phyloP scores from a whole-genome alignment of 1,140 invertebrate genomes.

The Aethina tumida region DNA sequence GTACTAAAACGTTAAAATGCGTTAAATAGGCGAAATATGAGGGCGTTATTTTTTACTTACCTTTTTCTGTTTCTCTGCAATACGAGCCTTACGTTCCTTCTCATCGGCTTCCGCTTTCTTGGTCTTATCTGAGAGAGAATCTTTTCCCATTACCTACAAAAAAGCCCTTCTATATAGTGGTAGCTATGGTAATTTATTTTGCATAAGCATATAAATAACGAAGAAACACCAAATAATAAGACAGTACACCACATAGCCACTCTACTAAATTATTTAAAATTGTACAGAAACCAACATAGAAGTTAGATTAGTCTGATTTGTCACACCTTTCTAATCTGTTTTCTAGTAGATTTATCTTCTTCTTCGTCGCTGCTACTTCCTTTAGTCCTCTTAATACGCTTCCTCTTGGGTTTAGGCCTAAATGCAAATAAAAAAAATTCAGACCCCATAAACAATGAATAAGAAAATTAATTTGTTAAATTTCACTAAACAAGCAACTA shows the following conservation, averaged over 20 bases:
- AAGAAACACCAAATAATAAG: background rate
- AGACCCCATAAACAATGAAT: too few relatives aligned
- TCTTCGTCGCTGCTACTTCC: constrained; percentile 30
- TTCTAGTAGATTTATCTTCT: constrained; percentile 29
- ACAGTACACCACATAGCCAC: background rate
- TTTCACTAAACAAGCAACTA: constrained; percentile 2
- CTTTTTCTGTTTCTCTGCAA: constrained; percentile 75
- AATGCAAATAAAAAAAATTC: constrained; percentile 8
- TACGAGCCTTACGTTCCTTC: constrained; percentile 75
- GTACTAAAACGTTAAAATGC: constrained; percentile 25
- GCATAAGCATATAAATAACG: background rate
- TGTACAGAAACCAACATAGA: background rate
- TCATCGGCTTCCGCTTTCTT: constrained; percentile 83
- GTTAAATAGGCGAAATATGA: constrained; percentile 4
- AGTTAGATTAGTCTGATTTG: background rate
- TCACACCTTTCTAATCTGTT: constrained; percentile 27
- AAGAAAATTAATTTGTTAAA: too few relatives aligned
- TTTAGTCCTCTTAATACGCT: constrained; percentile 23
- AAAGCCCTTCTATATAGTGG: constrained; percentile 3
- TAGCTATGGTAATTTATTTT: constrained; percentile 1
- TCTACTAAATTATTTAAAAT: constrained; percentile 1
- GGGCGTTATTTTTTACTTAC: constrained; percentile 34
- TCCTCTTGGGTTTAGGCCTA: constrained; percentile 13
- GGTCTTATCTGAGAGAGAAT: constrained; percentile 61
- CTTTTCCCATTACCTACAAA: constrained; percentile 21